Base-by-base conservation (phyloP, 64 coral and sea anemone genomes). In the Actinia equina region DNA sequence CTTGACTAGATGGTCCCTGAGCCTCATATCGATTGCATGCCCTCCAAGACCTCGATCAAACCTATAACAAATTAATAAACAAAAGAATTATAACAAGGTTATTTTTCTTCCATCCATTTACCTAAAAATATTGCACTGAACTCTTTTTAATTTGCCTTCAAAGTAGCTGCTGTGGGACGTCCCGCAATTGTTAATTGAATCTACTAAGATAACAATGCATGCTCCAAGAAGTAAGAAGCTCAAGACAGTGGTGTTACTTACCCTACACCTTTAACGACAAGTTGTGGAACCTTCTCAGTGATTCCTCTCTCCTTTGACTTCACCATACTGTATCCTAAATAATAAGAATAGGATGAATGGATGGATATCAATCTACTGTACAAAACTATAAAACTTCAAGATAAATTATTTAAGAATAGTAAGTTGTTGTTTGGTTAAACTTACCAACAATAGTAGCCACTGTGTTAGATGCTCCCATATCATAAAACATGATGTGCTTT, bases 21-120 rank as follows among this genome's bases (percentile, higher is more conserved):
- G 70, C 60, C 88, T 85, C 23, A 99, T 93, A 26, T 99, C 97
- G 83, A 99, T 95, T 25, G 86, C 93, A 88, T 92, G 97, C 12
- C 97, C 97, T 65, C 97, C 97, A 43, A 99, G 90, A 70, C 90
- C 89, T 25, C 93, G 90, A 88, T 99, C 97, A 95, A 99, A 99
- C 60, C 97, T 99, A 25, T 14, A 78, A 17, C 42, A 81, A 81
- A 52, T 44, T 1, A 65, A 37, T 41, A 59, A 17, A 57, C 9
- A 18, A n/a, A 70, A 18, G 25, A 23, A 10, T 14, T 8, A 37
- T 13, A 57, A 11, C 5, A 78, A 55, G 5, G 22, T 63, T 20
- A 63, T 63, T 63, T 63, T 18, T 63, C 16, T 14, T 18, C 14
- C 4, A 63, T 18, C 60, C 17, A 16, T 3, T 63, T 18, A 63